phyloP scores from a whole-genome alignment of 2,113 vertebrate genomes.

The Pituophis catenifer region DNA sequence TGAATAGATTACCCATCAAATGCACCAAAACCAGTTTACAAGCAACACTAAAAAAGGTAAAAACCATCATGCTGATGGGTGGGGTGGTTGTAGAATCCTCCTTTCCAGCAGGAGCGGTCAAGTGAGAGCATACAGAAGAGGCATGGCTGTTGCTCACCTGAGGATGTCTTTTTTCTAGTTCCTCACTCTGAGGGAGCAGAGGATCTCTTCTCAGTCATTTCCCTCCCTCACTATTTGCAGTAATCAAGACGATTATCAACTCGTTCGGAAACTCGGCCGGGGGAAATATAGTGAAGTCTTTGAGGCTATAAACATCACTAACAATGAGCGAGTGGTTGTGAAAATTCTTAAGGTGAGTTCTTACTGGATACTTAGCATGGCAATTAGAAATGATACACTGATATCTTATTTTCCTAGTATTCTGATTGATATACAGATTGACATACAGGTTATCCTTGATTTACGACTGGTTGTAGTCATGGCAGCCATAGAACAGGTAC shows the following conservation, averaged over 20 bases:
- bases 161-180: neutral
- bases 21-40: neutral
- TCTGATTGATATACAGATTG: neutral
- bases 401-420: neutral
- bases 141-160: too few species aligned
- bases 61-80: neutral
- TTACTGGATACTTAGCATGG: neutral
- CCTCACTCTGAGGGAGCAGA: neutral
- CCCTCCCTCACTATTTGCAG: slow-evolving; percentile 67
- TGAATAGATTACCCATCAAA: neutral
- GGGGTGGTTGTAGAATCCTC: neutral
- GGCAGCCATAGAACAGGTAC: neutral
- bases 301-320: slow-evolving; percentile 98
- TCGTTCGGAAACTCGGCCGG: slow-evolving; percentile 93
- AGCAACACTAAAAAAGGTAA: neutral
- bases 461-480: neutral
- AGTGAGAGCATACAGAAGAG: neutral
- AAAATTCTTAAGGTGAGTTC: slow-evolving; percentile 97
- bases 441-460: neutral
- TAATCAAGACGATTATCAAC: slow-evolving; percentile 97
- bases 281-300: slow-evolving; percentile 99
- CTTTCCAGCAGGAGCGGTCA: too few species aligned
- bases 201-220: slow-evolving; percentile 19
- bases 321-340: slow-evolving; percentile 96
- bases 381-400: rapidly evolving